Conservation (phyloP, 2,113 vertebrate genomes). For the human region DNA sequence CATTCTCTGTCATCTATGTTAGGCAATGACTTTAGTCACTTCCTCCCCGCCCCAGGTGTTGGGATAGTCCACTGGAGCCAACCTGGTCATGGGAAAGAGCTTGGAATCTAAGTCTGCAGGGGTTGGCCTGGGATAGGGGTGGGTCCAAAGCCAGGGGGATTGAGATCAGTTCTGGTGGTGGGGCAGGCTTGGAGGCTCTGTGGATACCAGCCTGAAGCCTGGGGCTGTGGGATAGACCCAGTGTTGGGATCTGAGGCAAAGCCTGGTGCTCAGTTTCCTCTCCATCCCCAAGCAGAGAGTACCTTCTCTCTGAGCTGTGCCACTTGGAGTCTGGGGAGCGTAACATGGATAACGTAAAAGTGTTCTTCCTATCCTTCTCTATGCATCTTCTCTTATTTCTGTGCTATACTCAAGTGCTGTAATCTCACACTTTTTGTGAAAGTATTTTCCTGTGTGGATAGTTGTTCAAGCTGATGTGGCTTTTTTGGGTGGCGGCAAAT, state of each 20-base stretch:
- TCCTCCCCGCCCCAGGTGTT: neutral
- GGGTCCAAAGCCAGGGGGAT: neutral
- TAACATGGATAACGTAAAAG: no score
- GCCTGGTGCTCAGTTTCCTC: neutral
- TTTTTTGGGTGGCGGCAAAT: accelerated
- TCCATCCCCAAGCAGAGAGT: accelerated
- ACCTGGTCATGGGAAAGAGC: neutral
- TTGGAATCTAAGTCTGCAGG: neutral
- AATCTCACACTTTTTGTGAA: neutral
- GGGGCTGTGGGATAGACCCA: accelerated
- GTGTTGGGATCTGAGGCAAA: neutral
- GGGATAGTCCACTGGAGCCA: neutral
- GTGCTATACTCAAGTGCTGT: accelerated
- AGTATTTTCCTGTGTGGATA: neutral
- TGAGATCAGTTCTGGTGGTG: neutral
- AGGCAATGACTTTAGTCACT: neutral
- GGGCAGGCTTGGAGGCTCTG: neutral
- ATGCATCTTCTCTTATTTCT: neutral
- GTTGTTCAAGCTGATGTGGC: neutral
- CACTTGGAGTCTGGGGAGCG: neutral
- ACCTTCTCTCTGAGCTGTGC: accelerated
- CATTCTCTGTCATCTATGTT: neutral
- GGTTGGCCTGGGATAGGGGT: no score
- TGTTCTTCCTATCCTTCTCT: neutral
- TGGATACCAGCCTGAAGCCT: neutral